Conservation (phyloP, 2,113 vertebrate genomes). For the Plecturocebus donacophilus region DNA sequence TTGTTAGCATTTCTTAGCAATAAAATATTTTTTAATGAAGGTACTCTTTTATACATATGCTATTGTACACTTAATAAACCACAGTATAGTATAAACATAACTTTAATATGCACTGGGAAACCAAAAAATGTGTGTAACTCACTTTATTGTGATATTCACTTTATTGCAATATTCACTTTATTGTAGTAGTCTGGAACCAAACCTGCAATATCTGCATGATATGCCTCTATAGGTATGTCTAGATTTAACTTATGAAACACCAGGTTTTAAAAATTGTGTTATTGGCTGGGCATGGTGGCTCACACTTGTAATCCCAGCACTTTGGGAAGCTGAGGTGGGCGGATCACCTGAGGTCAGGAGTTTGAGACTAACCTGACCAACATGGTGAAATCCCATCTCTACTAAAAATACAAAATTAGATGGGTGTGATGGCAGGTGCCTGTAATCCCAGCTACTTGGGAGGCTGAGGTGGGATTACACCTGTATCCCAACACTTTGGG, state of each 20-base stretch:
- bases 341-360: not conserved
- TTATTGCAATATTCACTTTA: not conserved
- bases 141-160: not conserved
- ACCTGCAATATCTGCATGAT: not conserved
- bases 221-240: not conserved
- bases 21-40: not conserved
- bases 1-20: not conserved
- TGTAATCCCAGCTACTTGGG: not conserved
- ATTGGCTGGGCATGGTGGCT: not conserved
- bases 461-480: not conserved
- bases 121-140: not conserved
- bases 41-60: not conserved
- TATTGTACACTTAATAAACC: not conserved
- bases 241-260: not conserved
- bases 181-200: not conserved
- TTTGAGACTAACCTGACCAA: not conserved
- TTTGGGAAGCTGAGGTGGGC: not conserved
- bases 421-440: rapidly evolving
- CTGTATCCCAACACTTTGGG: too few species aligned
- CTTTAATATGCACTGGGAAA: not conserved
- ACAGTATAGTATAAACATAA: not conserved
- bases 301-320: not conserved
- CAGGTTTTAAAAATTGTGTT: not conserved
- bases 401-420: not conserved
- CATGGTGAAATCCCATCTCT: not conserved